Evolutionary conservation across 2,888 invertebrate genomes (phyloP).

Genomic region (Esperia sulphurella): DNA sequence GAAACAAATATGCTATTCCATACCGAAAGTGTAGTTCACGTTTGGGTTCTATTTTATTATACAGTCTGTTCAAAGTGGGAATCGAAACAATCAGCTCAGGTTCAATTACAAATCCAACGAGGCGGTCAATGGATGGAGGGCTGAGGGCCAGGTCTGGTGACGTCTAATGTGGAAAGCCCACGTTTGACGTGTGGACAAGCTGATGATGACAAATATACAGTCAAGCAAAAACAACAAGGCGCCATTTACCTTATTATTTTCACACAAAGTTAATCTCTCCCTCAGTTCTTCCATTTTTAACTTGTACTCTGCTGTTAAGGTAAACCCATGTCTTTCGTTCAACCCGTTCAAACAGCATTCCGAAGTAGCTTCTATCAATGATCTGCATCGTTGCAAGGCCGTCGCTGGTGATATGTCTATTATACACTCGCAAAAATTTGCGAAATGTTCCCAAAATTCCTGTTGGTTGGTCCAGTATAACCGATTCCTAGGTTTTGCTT

Average conservation of each 20-base stretch:
- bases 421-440: conserved; percentile 50
- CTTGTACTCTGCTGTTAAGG: conserved; percentile 31
- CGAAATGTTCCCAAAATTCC: conserved; percentile 56
- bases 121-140: no score
- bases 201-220: no score
- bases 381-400: conserved; percentile 47
- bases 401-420: conserved; percentile 49
- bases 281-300: conserved; percentile 35
- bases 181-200: no score
- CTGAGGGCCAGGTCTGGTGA: no score
- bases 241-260: conserved; percentile 32
- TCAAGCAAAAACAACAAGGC: no score
- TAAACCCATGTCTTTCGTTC: conserved; percentile 35
- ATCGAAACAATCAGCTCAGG: no score
- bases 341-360: conserved; percentile 44
- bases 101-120: no score
- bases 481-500: conserved; percentile 23
- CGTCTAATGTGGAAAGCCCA: no score
- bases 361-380: conserved; percentile 45
- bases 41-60: no score
- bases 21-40: no score
- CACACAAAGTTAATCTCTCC: conserved; percentile 31
- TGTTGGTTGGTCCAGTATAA: conserved; percentile 53
- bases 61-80: no score
- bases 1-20: no score